A percentile compares a stretch with the other conserved stretches of the same genome.
Evolutionary conservation across 2,797 vertebrate genomes (phyloP).

Genomic region (Gallirallus australis): DNA sequence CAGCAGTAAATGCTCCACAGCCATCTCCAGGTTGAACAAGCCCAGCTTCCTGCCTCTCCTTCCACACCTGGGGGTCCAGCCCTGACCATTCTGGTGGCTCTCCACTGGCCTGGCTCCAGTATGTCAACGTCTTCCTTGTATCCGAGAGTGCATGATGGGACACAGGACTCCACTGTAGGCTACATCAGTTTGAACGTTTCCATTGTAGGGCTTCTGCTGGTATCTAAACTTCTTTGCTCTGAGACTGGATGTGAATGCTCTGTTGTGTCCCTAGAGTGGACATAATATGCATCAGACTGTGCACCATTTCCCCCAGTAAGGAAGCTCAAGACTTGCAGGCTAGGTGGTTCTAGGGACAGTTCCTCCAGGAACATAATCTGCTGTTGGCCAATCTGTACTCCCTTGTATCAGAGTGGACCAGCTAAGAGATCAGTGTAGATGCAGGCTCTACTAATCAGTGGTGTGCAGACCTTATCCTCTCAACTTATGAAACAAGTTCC

Average conservation of each 20-base stretch:
- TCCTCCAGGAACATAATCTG: neutral
- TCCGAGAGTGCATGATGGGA: neutral
- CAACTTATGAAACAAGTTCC: neutral
- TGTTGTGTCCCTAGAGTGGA: neutral
- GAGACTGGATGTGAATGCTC: neutral
- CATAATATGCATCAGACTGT: neutral
- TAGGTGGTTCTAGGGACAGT: neutral
- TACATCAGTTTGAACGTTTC: neutral
- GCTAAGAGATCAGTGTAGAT: neutral
- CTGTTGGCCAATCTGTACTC: neutral
- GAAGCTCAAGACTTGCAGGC: neutral
- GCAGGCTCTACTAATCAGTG: neutral
- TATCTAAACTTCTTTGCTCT: neutral
- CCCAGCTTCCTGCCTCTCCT: neutral
- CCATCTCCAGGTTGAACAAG: neutral
- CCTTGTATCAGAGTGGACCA: neutral
- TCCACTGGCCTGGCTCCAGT: neutral
- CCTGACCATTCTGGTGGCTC: neutral
- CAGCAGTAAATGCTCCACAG: neutral
- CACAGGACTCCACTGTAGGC: neutral
- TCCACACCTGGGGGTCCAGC: neutral
- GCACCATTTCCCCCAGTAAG: rapidly evolving
- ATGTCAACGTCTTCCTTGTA: neutral
- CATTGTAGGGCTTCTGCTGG: neutral
- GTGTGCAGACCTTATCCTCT: neutral